Evolutionary conservation across 2,113 vertebrate species (phyloP).

Genomic region (Toxotes jaculatrix): DNA sequence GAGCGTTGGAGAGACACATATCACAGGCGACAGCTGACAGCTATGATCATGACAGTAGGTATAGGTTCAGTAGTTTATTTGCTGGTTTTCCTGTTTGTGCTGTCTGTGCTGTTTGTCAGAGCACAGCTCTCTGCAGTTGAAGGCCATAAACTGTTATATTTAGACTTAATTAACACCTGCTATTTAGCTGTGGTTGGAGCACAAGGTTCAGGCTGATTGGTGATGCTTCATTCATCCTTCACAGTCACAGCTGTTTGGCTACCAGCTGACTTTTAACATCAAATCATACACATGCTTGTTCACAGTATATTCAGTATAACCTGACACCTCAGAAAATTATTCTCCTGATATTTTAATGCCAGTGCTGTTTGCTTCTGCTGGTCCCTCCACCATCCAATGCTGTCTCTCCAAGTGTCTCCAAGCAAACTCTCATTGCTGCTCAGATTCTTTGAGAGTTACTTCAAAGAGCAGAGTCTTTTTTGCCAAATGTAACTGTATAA

Average conservation of each 20-base stretch:
- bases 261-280: neutral
- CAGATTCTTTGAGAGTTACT: neutral
- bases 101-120: neutral
- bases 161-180: neutral
- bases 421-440: neutral
- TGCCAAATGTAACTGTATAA: neutral
- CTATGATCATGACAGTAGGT: neutral
- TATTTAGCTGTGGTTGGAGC: neutral
- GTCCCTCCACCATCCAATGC: neutral
- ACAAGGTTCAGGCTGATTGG: neutral
- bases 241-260: neutral
- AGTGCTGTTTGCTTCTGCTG: neutral
- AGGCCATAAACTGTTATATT: neutral
- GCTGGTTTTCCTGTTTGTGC: too few species aligned
- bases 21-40: neutral
- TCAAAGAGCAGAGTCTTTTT: neutral
- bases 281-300: neutral
- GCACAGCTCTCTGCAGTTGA: neutral
- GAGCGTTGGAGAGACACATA: neutral
- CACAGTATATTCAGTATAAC: neutral
- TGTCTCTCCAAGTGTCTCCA: neutral
- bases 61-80: too few species aligned
- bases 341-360: neutral
- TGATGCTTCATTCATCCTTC: slow-evolving; percentile 2
- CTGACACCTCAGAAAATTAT: too few species aligned